These are phyloP conservation scores for Cenopis cana DNA, from an alignment of 2,888 invertebrate species.

Conservation along the genomic window DNA sequence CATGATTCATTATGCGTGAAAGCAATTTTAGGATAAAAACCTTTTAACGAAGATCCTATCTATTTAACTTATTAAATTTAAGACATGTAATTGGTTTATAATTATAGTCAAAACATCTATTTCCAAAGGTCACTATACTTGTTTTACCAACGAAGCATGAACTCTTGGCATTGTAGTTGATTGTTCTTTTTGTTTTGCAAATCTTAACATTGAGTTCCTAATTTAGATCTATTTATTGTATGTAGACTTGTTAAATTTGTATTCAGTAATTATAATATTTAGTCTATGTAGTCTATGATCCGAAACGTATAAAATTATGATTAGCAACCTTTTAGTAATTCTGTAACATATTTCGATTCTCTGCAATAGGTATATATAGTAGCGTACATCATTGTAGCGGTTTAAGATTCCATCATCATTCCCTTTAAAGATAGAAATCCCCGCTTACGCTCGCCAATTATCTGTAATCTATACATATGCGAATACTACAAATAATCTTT, in stretches of 20 bases:
- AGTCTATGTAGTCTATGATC: no score
- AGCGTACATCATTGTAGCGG: constrained; percentile 5
- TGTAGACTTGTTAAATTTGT: no score
- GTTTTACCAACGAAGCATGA: constrained; percentile 13
- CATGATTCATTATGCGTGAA: constrained; percentile 1
- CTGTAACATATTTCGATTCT: no score
- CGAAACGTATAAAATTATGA: no score
- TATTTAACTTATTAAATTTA: constrained; percentile 1
- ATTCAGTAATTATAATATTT: no score
- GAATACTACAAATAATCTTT: constrained; percentile 42
- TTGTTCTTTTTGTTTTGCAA: neutral
- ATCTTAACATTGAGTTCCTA: neutral
- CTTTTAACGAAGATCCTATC: constrained; percentile 17
- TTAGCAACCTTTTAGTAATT: no score
- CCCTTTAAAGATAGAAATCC: constrained; percentile 26
- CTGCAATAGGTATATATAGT: neutral
- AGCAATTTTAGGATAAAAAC: constrained; percentile 15
- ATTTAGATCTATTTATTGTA: neutral
- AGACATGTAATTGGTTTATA: constrained; percentile 18
- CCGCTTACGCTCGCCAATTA: constrained; percentile 40
- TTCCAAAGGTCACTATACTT: constrained; percentile 23
- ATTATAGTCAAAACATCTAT: constrained; percentile 15
- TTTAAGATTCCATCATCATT: constrained; percentile 22
- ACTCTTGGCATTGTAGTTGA: neutral
- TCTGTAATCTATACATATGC: constrained; percentile 42